Evolutionary conservation across 2,113 vertebrate species (phyloP), one percentile per base, ranked within the genome.

Genomic region (Podocnemis expansa): DNA sequence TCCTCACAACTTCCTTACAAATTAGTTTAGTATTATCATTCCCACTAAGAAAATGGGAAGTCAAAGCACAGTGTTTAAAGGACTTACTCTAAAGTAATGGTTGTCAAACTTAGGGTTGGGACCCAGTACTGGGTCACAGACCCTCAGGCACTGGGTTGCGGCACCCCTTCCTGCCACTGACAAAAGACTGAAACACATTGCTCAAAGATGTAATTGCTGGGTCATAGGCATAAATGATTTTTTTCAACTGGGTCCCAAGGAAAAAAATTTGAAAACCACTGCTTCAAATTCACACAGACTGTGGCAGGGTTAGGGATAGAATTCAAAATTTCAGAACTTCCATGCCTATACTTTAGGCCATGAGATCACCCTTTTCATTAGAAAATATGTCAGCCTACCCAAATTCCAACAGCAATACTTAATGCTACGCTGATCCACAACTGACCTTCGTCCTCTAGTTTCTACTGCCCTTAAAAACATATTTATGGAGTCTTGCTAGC

Each of bases 401-500:
- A 83, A 89, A 27, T 45, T 41, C 58, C 85, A 7, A 41, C 5
- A 63, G 21, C 60, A 78, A 70, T 78, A 29, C 21, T 14, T 11
- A 87, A 76, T 38, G 89, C 84, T 70, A 78, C 1, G 14, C 10
- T 87, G 58, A 63, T 87, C 34, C 21, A 78, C 2, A 56, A 86
- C 29, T 10, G 13, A 76, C 25, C 41, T 14, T 76, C 24, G 14
- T 41, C 25, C 12, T 45, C 12, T 76, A 76, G 41, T 76, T 43
- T 76, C 73, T 76, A 76, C 41, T 12, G 4, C 27, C 25, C 84
- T 89, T 87, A 41, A 87, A 54, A 89, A 58, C 17, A 21, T 54
- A 52, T 5, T 67, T 16, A 45, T 0, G 0, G 51, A 90, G 34
- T 0, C 0, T 2, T 29, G 79, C 31, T 52, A 51, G 51, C 19